These are phyloP conservation scores for Dicycla oo DNA, from an alignment of 2,888 invertebrate genomes.

Conservation along the genomic window DNA sequence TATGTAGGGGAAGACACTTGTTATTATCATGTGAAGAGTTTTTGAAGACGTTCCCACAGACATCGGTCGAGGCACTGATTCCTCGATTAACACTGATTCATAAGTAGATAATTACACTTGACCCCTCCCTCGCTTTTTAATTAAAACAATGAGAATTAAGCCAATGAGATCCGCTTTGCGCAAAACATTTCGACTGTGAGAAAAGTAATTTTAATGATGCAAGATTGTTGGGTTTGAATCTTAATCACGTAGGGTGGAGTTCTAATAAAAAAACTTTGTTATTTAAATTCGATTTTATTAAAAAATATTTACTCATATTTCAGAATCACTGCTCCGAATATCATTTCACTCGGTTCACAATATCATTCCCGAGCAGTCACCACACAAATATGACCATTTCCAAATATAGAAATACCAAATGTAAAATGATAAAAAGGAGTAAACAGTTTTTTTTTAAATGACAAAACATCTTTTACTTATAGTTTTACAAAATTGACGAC, in stretches of 20 bases:
- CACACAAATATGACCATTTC: conserved; percentile 76
- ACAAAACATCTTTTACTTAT: conserved; percentile 71
- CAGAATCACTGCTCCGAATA: conserved; percentile 80
- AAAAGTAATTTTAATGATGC: conserved; percentile 62
- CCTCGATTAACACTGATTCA: conserved; percentile 87
- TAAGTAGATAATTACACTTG: conserved; percentile 87
- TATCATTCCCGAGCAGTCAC: conserved; percentile 72
- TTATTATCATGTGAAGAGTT: conserved; percentile 89
- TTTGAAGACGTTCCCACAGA: conserved; percentile 89
- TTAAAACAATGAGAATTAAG: conserved; percentile 81
- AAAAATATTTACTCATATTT: conserved; percentile 86
- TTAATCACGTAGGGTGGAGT: conserved; percentile 33
- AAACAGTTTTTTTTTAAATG: conserved; percentile 75
- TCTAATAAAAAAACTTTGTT: conserved; percentile 63
- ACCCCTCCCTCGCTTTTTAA: conserved; percentile 79
- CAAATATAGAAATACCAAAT: conserved; percentile 82
- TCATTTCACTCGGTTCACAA: conserved; percentile 70
- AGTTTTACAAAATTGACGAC: conserved; percentile 78
- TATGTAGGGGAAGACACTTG: conserved; percentile 85
- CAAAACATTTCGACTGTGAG: conserved; percentile 71
- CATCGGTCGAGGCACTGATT: conserved; percentile 82
- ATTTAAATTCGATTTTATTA: conserved; percentile 87
- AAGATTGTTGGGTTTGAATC: conserved; percentile 38
- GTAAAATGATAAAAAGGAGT: conserved; percentile 84
- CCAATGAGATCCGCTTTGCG: conserved; percentile 63